phyloP scores from a whole-genome alignment of 2,888 invertebrate genomes.

The Bombylius major region DNA sequence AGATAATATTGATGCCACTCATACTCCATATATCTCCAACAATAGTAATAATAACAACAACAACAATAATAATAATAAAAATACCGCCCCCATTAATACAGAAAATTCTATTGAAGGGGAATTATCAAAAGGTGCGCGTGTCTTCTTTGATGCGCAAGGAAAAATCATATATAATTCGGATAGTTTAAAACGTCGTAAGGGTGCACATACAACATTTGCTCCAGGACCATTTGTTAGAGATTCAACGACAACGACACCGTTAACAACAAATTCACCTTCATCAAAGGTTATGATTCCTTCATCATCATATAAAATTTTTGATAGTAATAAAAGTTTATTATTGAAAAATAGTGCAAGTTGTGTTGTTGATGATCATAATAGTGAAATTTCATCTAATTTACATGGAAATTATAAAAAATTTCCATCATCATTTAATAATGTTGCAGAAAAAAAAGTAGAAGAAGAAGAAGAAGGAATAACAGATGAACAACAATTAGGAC shows the following conservation, averaged over 20 bases:
- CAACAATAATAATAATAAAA: not conserved
- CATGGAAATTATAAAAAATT: not conserved
- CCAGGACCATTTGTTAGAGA: conserved; percentile 76
- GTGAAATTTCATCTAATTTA: not conserved
- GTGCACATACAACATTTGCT: conserved; percentile 74
- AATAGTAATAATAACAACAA: conserved; percentile 10
- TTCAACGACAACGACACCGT: conserved; percentile 27
- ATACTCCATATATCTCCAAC: conserved; percentile 1
- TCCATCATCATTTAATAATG: too few species aligned
- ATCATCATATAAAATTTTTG: not conserved
- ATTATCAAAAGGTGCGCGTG: conserved; percentile 57
- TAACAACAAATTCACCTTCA: not conserved
- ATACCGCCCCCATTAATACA: not conserved
- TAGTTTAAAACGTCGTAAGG: conserved; percentile 65
- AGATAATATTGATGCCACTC: not conserved
- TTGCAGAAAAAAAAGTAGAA: too few species aligned
- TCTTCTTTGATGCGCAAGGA: conserved; percentile 73
- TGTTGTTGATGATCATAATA: not conserved
- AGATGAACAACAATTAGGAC: not conserved
- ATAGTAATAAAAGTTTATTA: not conserved
- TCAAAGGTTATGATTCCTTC: not conserved
- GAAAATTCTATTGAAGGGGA: not conserved
- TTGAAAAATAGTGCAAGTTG: not conserved
- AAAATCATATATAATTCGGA: conserved; percentile 82
- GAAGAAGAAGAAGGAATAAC: too few species aligned